Percentiles rank a stretch among this genome's conserved stretches.
Conservation (phyloP, 2,113 vertebrate species). For the Ivindomyrus marchei region DNA sequence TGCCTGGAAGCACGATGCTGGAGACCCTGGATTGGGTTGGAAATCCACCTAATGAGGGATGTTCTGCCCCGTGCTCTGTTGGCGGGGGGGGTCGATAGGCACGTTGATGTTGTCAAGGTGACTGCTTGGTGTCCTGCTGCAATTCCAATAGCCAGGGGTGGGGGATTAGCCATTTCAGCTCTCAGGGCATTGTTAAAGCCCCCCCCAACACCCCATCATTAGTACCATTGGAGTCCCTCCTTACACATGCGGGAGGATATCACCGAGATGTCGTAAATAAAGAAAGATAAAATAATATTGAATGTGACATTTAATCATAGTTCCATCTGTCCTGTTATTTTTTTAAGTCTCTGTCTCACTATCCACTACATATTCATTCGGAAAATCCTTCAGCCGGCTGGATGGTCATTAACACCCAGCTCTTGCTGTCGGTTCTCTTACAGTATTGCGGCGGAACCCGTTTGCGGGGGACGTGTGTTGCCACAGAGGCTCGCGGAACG, state of each 20-base stretch:
- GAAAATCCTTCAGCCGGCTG: constrained; percentile 10
- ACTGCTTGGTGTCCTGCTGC: not conserved
- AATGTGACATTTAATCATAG: not conserved
- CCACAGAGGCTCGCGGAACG: constrained; percentile 84
- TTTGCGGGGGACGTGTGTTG: constrained; percentile 87
- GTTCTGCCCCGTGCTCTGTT: not conserved
- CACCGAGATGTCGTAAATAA: not conserved
- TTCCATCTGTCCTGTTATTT: constrained; percentile 1
- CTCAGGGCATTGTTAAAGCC: not conserved
- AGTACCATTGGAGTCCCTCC: not conserved
- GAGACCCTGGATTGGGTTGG: not conserved
- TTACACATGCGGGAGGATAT: not conserved
- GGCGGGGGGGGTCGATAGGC: not conserved
- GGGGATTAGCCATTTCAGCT: not conserved
- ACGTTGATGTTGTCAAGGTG: not conserved
- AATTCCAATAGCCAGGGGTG: not conserved
- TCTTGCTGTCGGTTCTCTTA: constrained; percentile 29
- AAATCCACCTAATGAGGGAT: not conserved
- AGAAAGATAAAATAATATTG: not conserved
- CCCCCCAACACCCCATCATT: not conserved
- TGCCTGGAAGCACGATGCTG: not conserved
- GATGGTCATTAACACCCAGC: constrained; percentile 1
- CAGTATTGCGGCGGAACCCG: constrained; percentile 90
- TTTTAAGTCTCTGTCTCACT: not conserved
- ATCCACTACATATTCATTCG: not conserved